phyloP scores from a whole-genome alignment of 2,113 vertebrate genomes.

The Cromileptes altivelis region DNA sequence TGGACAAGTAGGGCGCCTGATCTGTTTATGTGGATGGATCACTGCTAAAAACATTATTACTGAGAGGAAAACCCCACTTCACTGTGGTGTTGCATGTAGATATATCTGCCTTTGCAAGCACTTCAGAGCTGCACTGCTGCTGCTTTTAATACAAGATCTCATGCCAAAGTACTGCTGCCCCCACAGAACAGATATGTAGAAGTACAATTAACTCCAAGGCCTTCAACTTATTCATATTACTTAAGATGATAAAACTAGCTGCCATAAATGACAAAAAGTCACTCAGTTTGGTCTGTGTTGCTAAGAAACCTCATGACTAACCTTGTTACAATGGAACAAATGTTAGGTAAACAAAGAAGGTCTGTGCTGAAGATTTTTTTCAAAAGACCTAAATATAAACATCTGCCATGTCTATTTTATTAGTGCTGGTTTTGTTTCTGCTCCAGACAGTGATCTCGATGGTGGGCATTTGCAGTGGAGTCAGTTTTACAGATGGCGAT shows the following conservation, averaged over 20 bases:
- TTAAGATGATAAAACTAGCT: not conserved
- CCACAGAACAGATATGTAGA: not conserved
- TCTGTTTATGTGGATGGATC: too few species aligned
- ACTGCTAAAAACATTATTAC: not conserved
- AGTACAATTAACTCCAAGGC: not conserved
- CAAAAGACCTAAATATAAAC: not conserved
- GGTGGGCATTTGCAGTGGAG: not conserved
- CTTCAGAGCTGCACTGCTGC: not conserved
- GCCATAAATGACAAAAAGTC: not conserved
- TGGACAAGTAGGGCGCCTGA: too few species aligned
- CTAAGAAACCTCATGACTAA: constrained; percentile 1
- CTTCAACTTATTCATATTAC: not conserved
- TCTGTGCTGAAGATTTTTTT: not conserved
- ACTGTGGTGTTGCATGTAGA: not conserved
- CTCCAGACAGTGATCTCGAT: not conserved
- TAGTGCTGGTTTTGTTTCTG: too few species aligned
- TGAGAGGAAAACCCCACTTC: not conserved
- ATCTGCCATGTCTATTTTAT: not conserved
- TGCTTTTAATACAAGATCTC: not conserved
- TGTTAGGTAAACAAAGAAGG: not conserved
- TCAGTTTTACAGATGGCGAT: not conserved
- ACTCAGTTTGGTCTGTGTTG: not conserved
- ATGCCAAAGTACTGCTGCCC: not conserved
- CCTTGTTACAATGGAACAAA: not conserved
- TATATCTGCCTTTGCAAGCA: not conserved